Evolutionary conservation across 2,888 invertebrate genomes (phyloP).

Genomic region (Eilema depressum): DNA sequence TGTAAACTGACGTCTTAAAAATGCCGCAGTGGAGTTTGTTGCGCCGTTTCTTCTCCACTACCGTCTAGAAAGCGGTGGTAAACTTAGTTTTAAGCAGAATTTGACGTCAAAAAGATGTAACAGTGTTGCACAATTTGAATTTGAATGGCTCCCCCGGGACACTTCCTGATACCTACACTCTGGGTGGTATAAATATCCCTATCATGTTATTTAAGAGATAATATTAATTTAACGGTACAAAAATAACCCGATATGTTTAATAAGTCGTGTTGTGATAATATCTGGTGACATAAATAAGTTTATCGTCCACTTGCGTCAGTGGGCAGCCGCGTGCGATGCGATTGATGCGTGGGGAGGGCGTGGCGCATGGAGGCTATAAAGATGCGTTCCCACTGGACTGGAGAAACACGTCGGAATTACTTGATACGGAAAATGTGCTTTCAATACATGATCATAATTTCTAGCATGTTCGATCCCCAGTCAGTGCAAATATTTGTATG

Average conservation of each 20-base stretch:
- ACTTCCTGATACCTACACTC: background rate
- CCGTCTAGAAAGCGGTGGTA: no score
- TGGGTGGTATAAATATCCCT: background rate
- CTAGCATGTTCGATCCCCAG: no score
- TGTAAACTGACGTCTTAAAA: no score
- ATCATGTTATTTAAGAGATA: background rate
- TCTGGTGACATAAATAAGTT: conserved; percentile 16
- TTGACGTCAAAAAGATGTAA: no score
- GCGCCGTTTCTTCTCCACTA: no score
- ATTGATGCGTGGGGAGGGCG: conserved; percentile 55
- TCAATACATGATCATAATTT: no score
- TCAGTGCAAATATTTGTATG: no score
- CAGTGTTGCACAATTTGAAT: no score
- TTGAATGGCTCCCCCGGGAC: background rate
- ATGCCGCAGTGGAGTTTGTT: no score
- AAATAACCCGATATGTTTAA: background rate
- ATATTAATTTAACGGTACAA: background rate
- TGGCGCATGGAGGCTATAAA: conserved; percentile 31
- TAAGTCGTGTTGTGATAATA: background rate
- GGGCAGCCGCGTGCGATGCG: conserved; percentile 33
- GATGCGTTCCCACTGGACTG: background rate
- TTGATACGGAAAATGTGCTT: no score
- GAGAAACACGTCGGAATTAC: background rate
- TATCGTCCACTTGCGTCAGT: conserved; percentile 45
- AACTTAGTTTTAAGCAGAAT: no score